Conservation (phyloP, 2,888 invertebrate species). For the Drosophila bunnanda region DNA sequence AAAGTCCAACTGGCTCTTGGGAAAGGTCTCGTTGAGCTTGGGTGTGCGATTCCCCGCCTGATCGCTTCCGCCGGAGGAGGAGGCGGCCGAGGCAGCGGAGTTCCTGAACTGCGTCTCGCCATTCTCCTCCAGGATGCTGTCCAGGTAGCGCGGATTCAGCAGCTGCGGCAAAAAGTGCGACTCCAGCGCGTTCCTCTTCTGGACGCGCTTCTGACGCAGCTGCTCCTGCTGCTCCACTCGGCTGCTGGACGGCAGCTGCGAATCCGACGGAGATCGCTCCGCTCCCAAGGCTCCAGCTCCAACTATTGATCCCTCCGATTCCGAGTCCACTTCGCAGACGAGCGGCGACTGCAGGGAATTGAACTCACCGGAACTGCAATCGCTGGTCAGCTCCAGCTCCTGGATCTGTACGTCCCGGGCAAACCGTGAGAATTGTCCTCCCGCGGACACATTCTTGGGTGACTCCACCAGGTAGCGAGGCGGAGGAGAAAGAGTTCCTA, state of each 20-base stretch:
- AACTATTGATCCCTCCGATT: slow-evolving; percentile 72
- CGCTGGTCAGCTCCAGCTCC: slow-evolving; percentile 83
- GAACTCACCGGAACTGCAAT: slow-evolving; percentile 82
- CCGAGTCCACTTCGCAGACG: slow-evolving; percentile 88
- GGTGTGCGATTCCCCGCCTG: slow-evolving; percentile 66
- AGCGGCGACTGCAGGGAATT: slow-evolving; percentile 84
- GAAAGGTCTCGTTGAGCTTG: slow-evolving; percentile 83
- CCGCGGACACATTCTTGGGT: slow-evolving; percentile 49
- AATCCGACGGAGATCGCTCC: slow-evolving; percentile 52
- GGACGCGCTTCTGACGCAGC: slow-evolving; percentile 85
- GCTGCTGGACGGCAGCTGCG: slow-evolving; percentile 61
- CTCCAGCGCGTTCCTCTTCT: slow-evolving; percentile 86
- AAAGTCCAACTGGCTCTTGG: slow-evolving; percentile 84
- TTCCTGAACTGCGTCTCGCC: slow-evolving; percentile 86
- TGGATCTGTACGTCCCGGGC: slow-evolving; percentile 78
- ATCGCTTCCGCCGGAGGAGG: slow-evolving; percentile 55
- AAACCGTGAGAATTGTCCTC: slow-evolving; percentile 47
- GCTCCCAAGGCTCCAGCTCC: slow-evolving; percentile 1
- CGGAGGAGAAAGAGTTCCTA: slow-evolving; percentile 68
- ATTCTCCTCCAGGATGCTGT: slow-evolving; percentile 92
- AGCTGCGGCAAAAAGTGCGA: slow-evolving; percentile 87
- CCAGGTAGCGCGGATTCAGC: slow-evolving; percentile 88
- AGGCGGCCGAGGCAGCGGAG: slow-evolving; percentile 75
- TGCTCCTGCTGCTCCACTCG: slow-evolving; percentile 82
- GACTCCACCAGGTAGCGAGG: slow-evolving; percentile 78